phyloP scores from a whole-genome alignment of 1,140 invertebrate genomes.

The Akabosia matsudoensis region DNA sequence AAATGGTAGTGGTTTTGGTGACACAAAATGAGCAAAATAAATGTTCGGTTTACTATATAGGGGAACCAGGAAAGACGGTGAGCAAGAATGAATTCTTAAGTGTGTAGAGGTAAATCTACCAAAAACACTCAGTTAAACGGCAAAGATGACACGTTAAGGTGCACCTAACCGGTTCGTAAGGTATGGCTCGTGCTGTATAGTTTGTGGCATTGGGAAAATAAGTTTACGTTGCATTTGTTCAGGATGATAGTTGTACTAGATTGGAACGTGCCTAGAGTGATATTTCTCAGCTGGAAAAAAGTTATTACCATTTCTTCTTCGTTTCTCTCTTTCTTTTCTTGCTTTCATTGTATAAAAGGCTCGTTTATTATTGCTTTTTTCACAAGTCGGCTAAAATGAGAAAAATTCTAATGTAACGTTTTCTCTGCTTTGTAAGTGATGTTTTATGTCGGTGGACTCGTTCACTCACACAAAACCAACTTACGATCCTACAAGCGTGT shows the following conservation, averaged over 20 bases:
- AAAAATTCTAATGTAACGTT: constrained; percentile 21
- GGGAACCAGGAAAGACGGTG: too few species aligned
- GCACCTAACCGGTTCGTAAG: too few species aligned
- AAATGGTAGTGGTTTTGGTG: background rate
- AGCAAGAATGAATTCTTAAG: too few species aligned
- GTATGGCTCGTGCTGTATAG: too few species aligned
- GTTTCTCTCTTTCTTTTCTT: background rate
- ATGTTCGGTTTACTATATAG: background rate
- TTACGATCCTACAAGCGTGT: background rate
- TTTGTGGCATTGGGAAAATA: background rate
- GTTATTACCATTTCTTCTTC: background rate
- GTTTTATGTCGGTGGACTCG: background rate
- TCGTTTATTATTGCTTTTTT: constrained; percentile 25
- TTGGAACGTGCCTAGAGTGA: constrained; percentile 18
- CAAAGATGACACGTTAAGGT: too few species aligned
- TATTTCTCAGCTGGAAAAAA: constrained; percentile 15
- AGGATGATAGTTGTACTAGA: background rate
- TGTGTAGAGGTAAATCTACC: too few species aligned
- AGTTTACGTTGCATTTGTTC: background rate
- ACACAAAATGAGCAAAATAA: constrained; percentile 22
- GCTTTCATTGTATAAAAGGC: constrained; percentile 23
- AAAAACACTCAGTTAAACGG: too few species aligned
- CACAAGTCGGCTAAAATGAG: constrained; percentile 12
- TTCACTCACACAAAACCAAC: background rate
- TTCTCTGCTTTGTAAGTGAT: background rate